Conservation (phyloP, 2,888 invertebrate species). For the Nowickia ferox region DNA sequence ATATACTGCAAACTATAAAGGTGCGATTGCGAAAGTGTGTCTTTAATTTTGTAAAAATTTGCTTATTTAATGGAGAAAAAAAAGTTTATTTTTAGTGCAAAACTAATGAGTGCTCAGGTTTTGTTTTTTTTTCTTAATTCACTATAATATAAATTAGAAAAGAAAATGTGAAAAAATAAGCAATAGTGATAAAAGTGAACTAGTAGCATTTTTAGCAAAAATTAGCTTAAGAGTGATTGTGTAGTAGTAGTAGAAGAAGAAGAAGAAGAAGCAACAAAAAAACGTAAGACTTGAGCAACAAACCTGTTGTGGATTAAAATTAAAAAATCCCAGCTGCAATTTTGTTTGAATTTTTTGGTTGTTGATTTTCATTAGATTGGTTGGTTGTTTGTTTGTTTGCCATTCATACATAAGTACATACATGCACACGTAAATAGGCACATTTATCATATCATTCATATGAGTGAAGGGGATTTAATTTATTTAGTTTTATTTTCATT, state of each 20-base stretch:
- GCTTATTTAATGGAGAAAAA: background rate
- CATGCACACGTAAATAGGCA: no score
- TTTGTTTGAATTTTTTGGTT: slow-evolving; percentile 56
- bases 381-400: slow-evolving; percentile 57
- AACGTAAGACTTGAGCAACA: slow-evolving; percentile 82
- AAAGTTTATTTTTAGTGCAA: slow-evolving; percentile 52
- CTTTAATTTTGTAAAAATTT: slow-evolving; percentile 5
- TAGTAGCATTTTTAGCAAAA: background rate
- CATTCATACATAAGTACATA: slow-evolving; percentile 44
- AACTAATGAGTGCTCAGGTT: slow-evolving; percentile 57
- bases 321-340: slow-evolving; percentile 82
- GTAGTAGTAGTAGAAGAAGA: slow-evolving; percentile 25
- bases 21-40: slow-evolving; percentile 65
- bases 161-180: background rate
- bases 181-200: slow-evolving; percentile 3
- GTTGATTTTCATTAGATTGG: slow-evolving; percentile 34
- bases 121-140: slow-evolving; percentile 14
- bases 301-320: slow-evolving; percentile 83
- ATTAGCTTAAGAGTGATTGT: slow-evolving; percentile 8
- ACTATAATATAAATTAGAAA: slow-evolving; percentile 18
- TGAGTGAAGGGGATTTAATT: slow-evolving; percentile 59
- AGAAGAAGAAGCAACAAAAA: slow-evolving; percentile 31
- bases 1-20: slow-evolving; percentile 28
- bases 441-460: background rate
- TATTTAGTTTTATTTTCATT: slow-evolving; percentile 52